These are phyloP conservation scores for Limenitis arthemis DNA, from an alignment of 2,888 invertebrate species.

Conservation along the genomic window DNA sequence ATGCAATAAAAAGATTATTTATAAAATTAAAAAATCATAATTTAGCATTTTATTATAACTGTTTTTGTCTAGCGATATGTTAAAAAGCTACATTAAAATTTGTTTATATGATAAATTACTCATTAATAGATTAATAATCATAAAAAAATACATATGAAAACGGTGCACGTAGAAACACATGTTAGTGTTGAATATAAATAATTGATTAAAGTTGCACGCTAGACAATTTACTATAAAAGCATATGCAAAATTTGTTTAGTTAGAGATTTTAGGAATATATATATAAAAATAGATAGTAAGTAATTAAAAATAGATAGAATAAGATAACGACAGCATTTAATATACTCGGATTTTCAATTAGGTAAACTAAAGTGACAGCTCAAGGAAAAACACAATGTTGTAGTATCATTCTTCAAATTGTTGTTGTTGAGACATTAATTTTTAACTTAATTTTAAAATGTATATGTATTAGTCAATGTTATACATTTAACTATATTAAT, in stretches of 20 bases:
- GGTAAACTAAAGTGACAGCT: too few relatives aligned
- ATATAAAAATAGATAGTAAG: too few relatives aligned
- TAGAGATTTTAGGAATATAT: conserved; percentile 8
- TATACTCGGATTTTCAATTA: too few relatives aligned
- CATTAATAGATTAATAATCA: neutral
- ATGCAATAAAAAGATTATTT: neutral
- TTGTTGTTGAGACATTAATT: too few relatives aligned
- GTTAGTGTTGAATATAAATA: neutral
- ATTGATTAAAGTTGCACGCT: neutral
- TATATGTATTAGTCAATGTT: too few relatives aligned
- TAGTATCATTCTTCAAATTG: too few relatives aligned
- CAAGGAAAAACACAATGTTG: too few relatives aligned
- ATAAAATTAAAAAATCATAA: neutral
- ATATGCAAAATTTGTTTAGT: neutral
- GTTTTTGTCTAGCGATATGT: neutral
- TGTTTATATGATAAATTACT: neutral
- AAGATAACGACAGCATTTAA: too few relatives aligned
- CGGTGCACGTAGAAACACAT: neutral
- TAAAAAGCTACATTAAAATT: conserved; percentile 5
- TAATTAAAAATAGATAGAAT: too few relatives aligned
- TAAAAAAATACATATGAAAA: neutral
- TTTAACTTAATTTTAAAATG: too few relatives aligned
- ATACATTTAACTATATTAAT: too few relatives aligned
- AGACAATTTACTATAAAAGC: neutral
- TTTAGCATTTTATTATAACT: neutral